Evolutionary conservation across 1,140 invertebrate species (phyloP), one percentile per base, ranked within the genome.

Genomic region (Matsumurasca onukii): DNA sequence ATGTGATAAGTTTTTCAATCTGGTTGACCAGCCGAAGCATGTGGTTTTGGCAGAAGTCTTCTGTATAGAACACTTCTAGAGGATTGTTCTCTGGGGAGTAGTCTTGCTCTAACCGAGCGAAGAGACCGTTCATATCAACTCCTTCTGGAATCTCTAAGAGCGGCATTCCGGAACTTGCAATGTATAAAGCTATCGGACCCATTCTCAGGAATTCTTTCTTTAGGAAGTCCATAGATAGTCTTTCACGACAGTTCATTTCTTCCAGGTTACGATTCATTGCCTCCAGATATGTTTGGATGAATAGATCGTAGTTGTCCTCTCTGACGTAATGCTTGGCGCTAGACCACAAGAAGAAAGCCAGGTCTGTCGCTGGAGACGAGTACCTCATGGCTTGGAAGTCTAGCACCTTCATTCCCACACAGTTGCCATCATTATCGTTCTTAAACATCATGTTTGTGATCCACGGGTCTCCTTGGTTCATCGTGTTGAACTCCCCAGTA

Each of bases 401-500:
- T 17, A 73, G 31, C 9, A 73, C 29, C 31, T 52, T 69, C 1
- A 55, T 67, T 22, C 31, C 24, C 3, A 3, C 5, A 12, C 39
- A 27, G 49, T 62, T 52, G 13, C 27, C 45, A 15, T 67, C 30
- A 15, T 63, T 34, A 45, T 62, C 34, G 31, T 71, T 66, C n/a
- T 69, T 51, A 20, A 71, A 72, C 27, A 73, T 24, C 13, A 72
- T 57, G 59, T 73, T 73, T 25, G 70, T 69, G 2, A 70, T 29
- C 71, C 73, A 74, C 30, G 67, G 70, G 67, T 76, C 75, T 17
- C 75, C 73, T 25, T 76, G 75, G 51, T 61, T 59, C 0, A 68
- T 78, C 0, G 88, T 86, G 29, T 81, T 79, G 67, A 87, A 86
- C 3, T 9, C 5, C 30, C 30, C 29, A 29, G 15, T 61, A n/a